Conservation (phyloP, 2,113 vertebrate genomes). For the Odobenus rosmarus region DNA sequence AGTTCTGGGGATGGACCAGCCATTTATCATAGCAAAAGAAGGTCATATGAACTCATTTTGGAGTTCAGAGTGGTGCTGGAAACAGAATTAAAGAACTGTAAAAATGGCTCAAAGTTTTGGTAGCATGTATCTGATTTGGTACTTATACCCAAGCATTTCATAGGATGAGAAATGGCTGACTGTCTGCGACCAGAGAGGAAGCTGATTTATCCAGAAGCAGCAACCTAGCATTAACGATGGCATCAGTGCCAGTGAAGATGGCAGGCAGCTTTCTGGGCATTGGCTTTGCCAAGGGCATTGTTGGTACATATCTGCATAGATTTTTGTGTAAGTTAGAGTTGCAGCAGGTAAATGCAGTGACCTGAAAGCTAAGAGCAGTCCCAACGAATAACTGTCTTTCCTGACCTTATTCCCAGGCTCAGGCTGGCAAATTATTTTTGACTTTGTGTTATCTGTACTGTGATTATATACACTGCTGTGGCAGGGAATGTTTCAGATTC, state of each 20-base stretch:
- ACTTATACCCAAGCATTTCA: neutral
- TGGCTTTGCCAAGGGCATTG: neutral
- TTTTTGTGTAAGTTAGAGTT: neutral
- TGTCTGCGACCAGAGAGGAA: neutral
- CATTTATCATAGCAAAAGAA: neutral
- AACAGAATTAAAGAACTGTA: constrained; percentile 4
- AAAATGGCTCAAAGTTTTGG: neutral
- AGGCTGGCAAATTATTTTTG: neutral
- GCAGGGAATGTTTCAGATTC: neutral
- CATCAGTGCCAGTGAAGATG: neutral
- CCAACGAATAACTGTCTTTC: neutral
- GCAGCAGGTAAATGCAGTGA: neutral
- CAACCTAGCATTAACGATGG: neutral
- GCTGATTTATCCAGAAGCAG: neutral
- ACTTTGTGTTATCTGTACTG: neutral
- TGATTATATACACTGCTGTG: neutral
- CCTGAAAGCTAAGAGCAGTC: neutral
- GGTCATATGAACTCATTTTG: neutral
- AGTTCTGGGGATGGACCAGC: neutral
- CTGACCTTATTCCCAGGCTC: neutral
- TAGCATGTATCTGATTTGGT: neutral
- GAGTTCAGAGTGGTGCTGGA: neutral
- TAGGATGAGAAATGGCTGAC: neutral
- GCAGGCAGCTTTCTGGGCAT: neutral
- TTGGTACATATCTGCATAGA: neutral